A percentile compares a stretch with the other conserved stretches of the same genome.
Evolutionary conservation across 2,113 vertebrate species (phyloP).

Genomic region (Microtus richardsoni): DNA sequence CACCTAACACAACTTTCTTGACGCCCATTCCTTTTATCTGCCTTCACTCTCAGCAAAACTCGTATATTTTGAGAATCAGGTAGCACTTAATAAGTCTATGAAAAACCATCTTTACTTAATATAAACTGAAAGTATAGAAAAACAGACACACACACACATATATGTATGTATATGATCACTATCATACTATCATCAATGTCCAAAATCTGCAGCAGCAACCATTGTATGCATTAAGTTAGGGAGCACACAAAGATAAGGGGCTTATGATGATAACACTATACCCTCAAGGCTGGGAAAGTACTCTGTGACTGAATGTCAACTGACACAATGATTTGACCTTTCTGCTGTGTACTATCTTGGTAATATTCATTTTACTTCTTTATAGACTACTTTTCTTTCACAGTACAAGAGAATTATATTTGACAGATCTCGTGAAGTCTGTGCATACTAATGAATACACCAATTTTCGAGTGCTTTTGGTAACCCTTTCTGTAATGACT

Average conservation of each 20-base stretch:
- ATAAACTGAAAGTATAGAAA: not conserved
- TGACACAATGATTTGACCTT: not conserved
- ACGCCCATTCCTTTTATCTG: not conserved
- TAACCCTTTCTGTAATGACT: constrained; percentile 18
- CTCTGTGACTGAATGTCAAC: not conserved
- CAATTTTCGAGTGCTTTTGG: not conserved
- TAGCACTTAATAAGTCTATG: not conserved
- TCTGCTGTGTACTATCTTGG: not conserved
- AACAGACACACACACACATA: not conserved
- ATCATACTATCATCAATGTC: not conserved
- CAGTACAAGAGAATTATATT: not conserved
- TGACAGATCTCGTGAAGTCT: not conserved
- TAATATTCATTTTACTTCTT: constrained; percentile 25
- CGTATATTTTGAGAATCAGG: not conserved
- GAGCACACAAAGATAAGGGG: not conserved
- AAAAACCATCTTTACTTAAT: not conserved
- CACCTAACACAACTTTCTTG: not conserved
- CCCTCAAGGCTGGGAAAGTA: not conserved
- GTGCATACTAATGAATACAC: not conserved
- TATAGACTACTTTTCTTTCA: constrained; percentile 39
- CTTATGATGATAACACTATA: not conserved
- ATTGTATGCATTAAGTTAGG: not conserved
- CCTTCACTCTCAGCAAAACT: not conserved
- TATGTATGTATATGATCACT: not conserved
- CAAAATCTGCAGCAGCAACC: not conserved